phyloP scores from a whole-genome alignment of 1,140 invertebrate genomes.

The Teleopsis dalmanni region DNA sequence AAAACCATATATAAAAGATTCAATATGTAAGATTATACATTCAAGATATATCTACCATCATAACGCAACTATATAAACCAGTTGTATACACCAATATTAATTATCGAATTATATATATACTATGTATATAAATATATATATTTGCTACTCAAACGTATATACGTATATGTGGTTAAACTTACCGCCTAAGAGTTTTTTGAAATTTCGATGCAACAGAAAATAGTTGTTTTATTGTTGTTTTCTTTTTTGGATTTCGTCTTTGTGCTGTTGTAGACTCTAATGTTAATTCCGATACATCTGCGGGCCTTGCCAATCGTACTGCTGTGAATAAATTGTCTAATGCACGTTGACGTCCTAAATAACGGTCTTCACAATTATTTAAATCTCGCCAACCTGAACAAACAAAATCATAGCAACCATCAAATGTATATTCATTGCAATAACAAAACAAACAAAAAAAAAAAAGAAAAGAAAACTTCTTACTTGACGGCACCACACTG shows the following conservation, averaged over 20 bases:
- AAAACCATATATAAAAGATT: too few species aligned
- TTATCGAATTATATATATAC: too few species aligned
- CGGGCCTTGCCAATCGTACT: constrained; percentile 57
- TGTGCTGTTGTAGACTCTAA: constrained; percentile 53
- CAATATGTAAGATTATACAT: too few species aligned
- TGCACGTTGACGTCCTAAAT: constrained; percentile 59
- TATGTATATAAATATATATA: too few species aligned
- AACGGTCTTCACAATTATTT: constrained; percentile 54
- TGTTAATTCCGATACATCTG: constrained; percentile 49
- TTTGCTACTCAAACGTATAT: too few species aligned
- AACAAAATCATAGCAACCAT: neutral
- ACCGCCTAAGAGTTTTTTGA: constrained; percentile 84
- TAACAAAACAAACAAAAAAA: neutral
- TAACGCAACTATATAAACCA: too few species aligned
- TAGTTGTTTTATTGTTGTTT: constrained; percentile 87
- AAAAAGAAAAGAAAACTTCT: constrained; percentile 41
- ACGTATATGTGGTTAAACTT: too few species aligned
- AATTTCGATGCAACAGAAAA: constrained; percentile 93
- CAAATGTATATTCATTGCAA: neutral
- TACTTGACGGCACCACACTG: constrained; percentile 83
- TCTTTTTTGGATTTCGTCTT: constrained; percentile 66
- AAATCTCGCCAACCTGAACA: constrained; percentile 69
- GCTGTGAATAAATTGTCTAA: constrained; percentile 70
- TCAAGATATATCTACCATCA: too few species aligned
- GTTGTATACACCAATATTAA: too few species aligned